A percentile compares a stretch with the other conserved stretches of the same genome.
Evolutionary conservation across 1,140 invertebrate species (phyloP).

Genomic region (Cherax quadricarinatus): DNA sequence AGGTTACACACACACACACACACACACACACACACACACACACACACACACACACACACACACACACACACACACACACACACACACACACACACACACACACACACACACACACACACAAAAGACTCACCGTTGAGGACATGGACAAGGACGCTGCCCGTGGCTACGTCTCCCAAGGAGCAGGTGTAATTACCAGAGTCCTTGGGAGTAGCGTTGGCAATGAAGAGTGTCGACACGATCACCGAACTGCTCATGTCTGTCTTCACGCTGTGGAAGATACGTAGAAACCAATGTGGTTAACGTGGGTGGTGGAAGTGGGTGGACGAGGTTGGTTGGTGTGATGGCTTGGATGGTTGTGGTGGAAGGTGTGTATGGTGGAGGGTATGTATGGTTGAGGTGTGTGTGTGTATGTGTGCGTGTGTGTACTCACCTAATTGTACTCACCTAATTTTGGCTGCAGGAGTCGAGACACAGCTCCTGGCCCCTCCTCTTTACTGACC

Average conservation of each 20-base stretch:
- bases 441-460: too few relatives aligned
- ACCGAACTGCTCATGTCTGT: constrained; percentile 86
- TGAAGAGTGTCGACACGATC: constrained; percentile 87
- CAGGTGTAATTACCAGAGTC: constrained; percentile 93
- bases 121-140: constrained; percentile 85
- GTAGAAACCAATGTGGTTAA: too few relatives aligned
- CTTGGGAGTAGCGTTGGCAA: constrained; percentile 87
- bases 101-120: too few relatives aligned
- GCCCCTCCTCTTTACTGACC: too few relatives aligned
- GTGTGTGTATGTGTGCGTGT: too few relatives aligned
- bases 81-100: too few relatives aligned
- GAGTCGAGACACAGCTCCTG: too few relatives aligned
- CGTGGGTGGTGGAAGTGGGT: neutral
- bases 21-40: too few relatives aligned
- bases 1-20: too few relatives aligned
- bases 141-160: constrained; percentile 86
- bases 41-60: too few relatives aligned
- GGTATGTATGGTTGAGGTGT: constrained; percentile 22
- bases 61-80: too few relatives aligned
- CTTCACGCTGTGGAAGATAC: constrained; percentile 82
- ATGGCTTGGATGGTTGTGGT: neutral
- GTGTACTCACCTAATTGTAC: too few relatives aligned
- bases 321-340: neutral
- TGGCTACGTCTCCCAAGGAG: constrained; percentile 84
- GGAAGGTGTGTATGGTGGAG: neutral